Conservation (phyloP, 2,888 invertebrate genomes). For the Euproctis similis region DNA sequence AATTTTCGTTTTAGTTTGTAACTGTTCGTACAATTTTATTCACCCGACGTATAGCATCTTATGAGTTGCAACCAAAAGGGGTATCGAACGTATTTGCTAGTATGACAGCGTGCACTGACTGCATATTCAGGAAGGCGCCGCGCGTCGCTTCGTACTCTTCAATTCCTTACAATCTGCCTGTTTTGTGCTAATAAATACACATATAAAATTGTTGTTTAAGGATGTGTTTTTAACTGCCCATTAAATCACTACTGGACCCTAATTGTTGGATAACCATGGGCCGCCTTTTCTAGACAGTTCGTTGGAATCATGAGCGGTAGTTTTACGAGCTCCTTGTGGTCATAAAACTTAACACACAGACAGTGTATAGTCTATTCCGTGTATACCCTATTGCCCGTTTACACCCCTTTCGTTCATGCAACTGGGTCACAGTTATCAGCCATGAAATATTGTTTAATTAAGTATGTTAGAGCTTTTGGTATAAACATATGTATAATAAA, state of each 20-base stretch:
- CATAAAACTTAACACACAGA: slow-evolving; percentile 40
- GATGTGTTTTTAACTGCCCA: slow-evolving; percentile 53
- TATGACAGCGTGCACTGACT: slow-evolving; percentile 5
- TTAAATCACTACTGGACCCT: slow-evolving; percentile 58
- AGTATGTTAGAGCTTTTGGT: too few species aligned
- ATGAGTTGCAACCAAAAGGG: too few species aligned
- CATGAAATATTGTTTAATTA: too few species aligned
- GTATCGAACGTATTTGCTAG: too few species aligned
- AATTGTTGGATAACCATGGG: slow-evolving; percentile 45
- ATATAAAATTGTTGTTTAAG: slow-evolving; percentile 50
- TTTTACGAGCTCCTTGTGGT: slow-evolving; percentile 32
- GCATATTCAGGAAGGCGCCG: slow-evolving; percentile 32
- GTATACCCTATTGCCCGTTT: too few species aligned
- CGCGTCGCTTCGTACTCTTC: slow-evolving; percentile 22
- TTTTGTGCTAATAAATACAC: slow-evolving; percentile 41
- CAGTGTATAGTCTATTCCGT: too few species aligned
- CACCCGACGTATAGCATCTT: too few species aligned
- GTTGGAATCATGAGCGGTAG: slow-evolving; percentile 32
- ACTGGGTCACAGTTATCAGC: too few species aligned
- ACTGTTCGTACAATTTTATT: too few species aligned
- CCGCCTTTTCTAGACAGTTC: slow-evolving; percentile 34
- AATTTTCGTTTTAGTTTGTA: too few species aligned
- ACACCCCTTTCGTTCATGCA: too few species aligned
- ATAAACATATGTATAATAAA: too few species aligned
- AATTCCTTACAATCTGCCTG: slow-evolving; percentile 25